These are phyloP conservation scores for Dermatemys mawii DNA, from an alignment of 2,113 vertebrate genomes.

Conservation along the genomic window DNA sequence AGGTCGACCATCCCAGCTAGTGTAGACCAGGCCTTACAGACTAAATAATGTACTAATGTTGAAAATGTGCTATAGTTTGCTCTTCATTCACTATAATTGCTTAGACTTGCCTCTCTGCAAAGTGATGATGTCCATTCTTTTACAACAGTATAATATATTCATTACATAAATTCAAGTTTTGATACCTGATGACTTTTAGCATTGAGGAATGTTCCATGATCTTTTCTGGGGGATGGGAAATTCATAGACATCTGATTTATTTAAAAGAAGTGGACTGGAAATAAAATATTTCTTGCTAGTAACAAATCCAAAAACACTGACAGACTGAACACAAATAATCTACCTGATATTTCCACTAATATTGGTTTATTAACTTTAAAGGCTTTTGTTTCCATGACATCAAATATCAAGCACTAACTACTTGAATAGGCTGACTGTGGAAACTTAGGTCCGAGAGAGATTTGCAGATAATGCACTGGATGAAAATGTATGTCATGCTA, in stretches of 20 bases:
- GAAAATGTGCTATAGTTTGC: slow-evolving; percentile 10
- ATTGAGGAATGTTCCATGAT: neutral
- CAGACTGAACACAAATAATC: neutral
- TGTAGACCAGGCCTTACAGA: no score
- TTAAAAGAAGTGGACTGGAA: neutral
- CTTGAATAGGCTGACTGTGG: neutral
- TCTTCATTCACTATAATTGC: neutral
- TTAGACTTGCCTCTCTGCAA: neutral
- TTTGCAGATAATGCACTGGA: slow-evolving; percentile 13
- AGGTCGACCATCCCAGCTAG: no score
- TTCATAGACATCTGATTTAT: neutral
- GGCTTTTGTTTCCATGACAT: slow-evolving; percentile 16
- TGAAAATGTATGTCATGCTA: slow-evolving; percentile 7
- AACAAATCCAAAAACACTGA: slow-evolving; percentile 7
- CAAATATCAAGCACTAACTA: slow-evolving; percentile 10
- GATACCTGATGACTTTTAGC: neutral
- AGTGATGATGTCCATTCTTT: neutral
- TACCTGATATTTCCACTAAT: neutral
- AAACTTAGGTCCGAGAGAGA: slow-evolving; percentile 1
- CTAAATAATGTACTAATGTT: neutral
- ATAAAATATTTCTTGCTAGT: slow-evolving; percentile 20
- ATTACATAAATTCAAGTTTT: neutral
- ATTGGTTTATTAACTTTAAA: slow-evolving; percentile 24
- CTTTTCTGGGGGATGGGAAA: neutral
- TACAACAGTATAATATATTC: neutral